Conservation (phyloP, 2,888 invertebrate species). For the Nemotelus nigrinus region DNA sequence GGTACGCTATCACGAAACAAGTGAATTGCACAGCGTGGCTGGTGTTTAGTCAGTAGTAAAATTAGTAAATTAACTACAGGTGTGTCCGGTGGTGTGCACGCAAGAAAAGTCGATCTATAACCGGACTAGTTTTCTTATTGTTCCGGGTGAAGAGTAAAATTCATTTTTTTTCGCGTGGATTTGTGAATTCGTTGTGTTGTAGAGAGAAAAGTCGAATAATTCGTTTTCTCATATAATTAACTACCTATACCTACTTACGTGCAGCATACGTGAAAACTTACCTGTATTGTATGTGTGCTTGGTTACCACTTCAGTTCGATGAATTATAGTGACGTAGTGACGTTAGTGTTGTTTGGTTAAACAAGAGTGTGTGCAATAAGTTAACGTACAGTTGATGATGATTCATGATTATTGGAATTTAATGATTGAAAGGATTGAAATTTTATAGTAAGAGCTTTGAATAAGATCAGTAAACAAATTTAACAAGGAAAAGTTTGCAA, state of each 20-base stretch:
- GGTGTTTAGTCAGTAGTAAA: background rate
- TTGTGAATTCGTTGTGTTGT: no score
- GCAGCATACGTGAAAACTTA: slow-evolving; percentile 9
- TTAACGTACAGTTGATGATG: slow-evolving; percentile 1
- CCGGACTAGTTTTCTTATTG: no score
- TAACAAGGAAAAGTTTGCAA: no score
- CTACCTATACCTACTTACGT: background rate
- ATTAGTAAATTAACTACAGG: slow-evolving; percentile 21
- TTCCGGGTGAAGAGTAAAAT: no score
- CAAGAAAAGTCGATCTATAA: no score
- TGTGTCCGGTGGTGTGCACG: background rate
- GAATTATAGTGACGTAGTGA: slow-evolving; percentile 39
- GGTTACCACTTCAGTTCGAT: slow-evolving; percentile 12
- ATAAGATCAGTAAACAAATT: no score
- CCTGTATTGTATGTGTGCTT: slow-evolving; percentile 2
- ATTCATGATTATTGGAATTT: background rate
- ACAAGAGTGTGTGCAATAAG: slow-evolving; percentile 19
- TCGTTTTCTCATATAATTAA: background rate
- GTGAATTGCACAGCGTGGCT: slow-evolving; percentile 1
- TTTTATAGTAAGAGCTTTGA: no score
- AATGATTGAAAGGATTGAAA: no score
- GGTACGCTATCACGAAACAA: background rate
- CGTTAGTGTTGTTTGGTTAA: slow-evolving; percentile 31
- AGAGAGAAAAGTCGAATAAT: background rate
- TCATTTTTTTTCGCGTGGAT: no score